A percentile compares a stretch with the other conserved stretches of the same genome.
phyloP scores from a whole-genome alignment of 2,113 vertebrate species.

The Equus quagga region DNA sequence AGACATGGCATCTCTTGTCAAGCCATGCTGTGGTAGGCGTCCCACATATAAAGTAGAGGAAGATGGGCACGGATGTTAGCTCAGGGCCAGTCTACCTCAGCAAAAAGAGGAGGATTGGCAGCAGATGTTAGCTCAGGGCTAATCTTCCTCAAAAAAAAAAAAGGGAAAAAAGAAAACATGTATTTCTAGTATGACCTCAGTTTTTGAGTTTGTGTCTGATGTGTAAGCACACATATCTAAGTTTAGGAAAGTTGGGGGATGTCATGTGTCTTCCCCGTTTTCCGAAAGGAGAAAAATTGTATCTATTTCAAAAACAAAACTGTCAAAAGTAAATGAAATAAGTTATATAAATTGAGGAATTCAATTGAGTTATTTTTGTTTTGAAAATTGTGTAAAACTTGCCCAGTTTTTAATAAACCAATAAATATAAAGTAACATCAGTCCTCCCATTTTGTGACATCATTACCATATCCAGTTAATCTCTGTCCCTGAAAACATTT shows the following conservation, averaged over 20 bases:
- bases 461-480: not conserved
- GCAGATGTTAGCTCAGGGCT: too few relatives aligned
- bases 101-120: too few relatives aligned
- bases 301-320: not conserved
- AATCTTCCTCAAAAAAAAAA: too few relatives aligned
- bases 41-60: too few relatives aligned
- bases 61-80: too few relatives aligned
- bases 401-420: not conserved
- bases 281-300: not conserved
- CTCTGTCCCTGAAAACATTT: not conserved
- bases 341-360: not conserved
- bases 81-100: too few relatives aligned
- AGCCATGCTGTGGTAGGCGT: too few relatives aligned
- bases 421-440: not conserved
- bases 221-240: not conserved
- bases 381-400: not conserved
- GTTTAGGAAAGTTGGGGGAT: not conserved
- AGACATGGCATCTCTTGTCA: too few relatives aligned
- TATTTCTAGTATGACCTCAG: not conserved
- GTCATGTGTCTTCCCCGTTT: not conserved
- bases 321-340: slow-evolving; percentile 29
- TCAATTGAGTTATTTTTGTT: not conserved
- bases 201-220: not conserved
- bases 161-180: not conserved
- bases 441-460: not conserved